phyloP scores from a whole-genome alignment of 2,797 vertebrate species.

The Intellagama lesueurii region DNA sequence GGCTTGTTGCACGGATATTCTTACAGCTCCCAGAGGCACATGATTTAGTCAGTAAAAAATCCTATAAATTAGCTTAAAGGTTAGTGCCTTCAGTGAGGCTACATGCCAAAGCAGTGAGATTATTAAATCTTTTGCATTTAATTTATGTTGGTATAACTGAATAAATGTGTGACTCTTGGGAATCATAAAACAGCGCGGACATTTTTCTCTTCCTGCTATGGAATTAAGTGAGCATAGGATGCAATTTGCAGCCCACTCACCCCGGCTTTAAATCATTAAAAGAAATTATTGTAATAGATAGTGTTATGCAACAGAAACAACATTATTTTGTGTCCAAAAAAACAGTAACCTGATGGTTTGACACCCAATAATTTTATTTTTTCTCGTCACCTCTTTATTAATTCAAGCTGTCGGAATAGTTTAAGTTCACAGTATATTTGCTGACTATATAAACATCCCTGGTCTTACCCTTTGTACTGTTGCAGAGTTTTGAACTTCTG shows the following conservation, averaged over 20 bases:
- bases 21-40: background rate
- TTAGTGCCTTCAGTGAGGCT: constrained; percentile 21
- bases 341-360: background rate
- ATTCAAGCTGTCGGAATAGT: background rate
- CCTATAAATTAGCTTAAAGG: constrained; percentile 29
- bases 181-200: constrained; percentile 21
- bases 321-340: background rate
- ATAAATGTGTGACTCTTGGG: constrained; percentile 27
- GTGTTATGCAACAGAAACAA: background rate
- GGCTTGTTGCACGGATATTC: background rate
- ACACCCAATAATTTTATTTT: background rate
- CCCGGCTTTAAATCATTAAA: background rate
- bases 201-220: background rate
- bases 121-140: constrained; percentile 30
- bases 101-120: constrained; percentile 22
- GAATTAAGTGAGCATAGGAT: background rate
- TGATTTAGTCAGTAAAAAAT: constrained; percentile 22
- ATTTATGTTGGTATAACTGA: constrained; percentile 30
- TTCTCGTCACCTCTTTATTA: background rate
- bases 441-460: background rate
- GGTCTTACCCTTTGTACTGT: too few relatives aligned
- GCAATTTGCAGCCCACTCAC: background rate
- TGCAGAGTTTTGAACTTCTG: too few relatives aligned
- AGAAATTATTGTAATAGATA: background rate
- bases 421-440: background rate